Evolutionary conservation across 2,113 vertebrate species (phyloP), one percentile per base, ranked within the genome.

Genomic region (Cygnus buccinator): DNA sequence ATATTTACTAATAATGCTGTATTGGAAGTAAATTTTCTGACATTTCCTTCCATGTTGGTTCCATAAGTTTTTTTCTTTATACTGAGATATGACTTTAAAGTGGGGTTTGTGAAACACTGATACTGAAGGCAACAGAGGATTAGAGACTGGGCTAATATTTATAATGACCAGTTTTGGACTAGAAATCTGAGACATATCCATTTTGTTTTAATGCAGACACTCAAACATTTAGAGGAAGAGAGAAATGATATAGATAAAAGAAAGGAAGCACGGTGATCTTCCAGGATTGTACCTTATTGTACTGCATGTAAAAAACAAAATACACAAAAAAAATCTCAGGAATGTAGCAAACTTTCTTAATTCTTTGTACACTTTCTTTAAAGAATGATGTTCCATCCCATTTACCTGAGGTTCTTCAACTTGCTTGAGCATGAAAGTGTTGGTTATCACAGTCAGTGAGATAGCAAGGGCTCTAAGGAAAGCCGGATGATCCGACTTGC

Each of bases 31-130:
- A 15, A 35, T 66, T 46, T 90, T 70, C 19, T 65, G 22, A 29
- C 23, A 20, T 62, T 71, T 58, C 4, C 14, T 71, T 39, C 35
- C 33, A 4, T 16, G 28, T 0, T 0, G 1, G 2, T 48, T 67
- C 9, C 15, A 39, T 5, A 39, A 41, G 13, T 57, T 22, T 22
- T 72, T 57, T 41, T 33, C 13, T 77, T 63, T 39, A 7, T 28
- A 67, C 14, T 61, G 12, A 63, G 62, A 28, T 33, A 55, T 33
- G 14, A 55, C 61, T 81, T 75, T 33, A 46, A 63, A 72, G 31
- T 61, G 26, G 57, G 17, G 13, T 43, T 44, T 55, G 26, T 55
- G 33, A 84, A 80, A 39, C 6, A 48, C 17, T n/a, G 19, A 37
- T 52, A 37, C 6, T 44, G 23, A 20, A 44, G 19, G 44, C 16